Base-by-base conservation (phyloP, 2,888 invertebrate genomes). In the Platycheirus rosarum region DNA sequence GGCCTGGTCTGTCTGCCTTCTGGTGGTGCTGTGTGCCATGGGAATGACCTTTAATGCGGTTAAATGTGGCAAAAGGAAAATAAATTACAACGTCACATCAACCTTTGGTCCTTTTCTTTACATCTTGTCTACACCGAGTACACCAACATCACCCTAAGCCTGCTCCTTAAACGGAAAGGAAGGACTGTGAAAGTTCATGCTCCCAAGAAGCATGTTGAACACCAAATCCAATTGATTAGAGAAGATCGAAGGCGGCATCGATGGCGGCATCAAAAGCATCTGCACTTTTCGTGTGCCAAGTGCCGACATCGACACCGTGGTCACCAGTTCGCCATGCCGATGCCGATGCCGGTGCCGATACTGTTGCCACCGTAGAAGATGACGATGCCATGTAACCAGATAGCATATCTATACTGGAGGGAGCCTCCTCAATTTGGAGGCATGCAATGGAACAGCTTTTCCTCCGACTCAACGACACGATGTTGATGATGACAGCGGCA, bases 131-230 rank as follows among this genome's bases (percentile, higher is more conserved):
- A 51, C 75, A 60, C 29, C 44, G 29, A 32, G 51, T 29, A 26
- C 49, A 70, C 20, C 51, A 35, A 37, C 20, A 53, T 18, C 35
- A 40, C 11, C 37, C 23, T 8, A 8, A 6, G 23, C 20, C 53
- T 29, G 35, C n/a, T 37, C 73, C 46, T 14, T 23, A 14, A 14
- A 23, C 26, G 14, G n/a, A 23, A 32, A 29, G 42, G 35, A 18
- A 44, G n/a, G 37, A 66, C 60, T 63, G 66, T 42, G 40, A 55
- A 63, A 79, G 80, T 70, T 80, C 76, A 66, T 80, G 80, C 76
- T 76, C 80, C 66, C 80, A 66, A 76, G 80, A 65, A 80, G 80
- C 80, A 80, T 80, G 80, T 80, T 80, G 70, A 80, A 80, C 80
- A 80, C 76, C 70, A 70, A 80, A 76, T 66, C 66, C 70, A 80